Evolutionary conservation across 23 tunicate species (phyloP), one percentile per base, ranked within the genome.

Genomic region (Halocynthia aurantium): DNA sequence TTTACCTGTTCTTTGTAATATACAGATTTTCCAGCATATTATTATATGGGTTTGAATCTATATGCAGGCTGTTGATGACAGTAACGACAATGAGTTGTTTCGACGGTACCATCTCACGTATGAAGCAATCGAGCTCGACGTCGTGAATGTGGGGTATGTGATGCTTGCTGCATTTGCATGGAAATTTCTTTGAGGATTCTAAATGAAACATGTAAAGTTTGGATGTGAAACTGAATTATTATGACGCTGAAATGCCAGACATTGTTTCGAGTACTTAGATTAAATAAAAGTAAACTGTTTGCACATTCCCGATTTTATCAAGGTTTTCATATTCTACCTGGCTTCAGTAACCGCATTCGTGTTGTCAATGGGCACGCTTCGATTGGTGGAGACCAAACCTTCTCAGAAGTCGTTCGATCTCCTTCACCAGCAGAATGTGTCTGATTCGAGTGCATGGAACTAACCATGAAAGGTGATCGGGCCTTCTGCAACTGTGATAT

Each of bases 161-260:
- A 52, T 84, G 88, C 61, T 92, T 92, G 82, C 92, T 86, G 70
- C 98, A 92, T 53, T 86, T 92, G 93, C 98, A 92, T 0, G 85
- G 31, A 53, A 86, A 72, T 6, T 69, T 22, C 51, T 83, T 83
- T 72, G 56, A 61, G 7, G 79, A 67, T 44, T 50, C 73, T 74
- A 17, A n/a, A 50, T 19, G 5, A 68, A 68, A n/a, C n/a, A n/a
- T n/a, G n/a, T n/a, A n/a, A n/a, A n/a, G n/a, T n/a, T n/a, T n/a
- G n/a, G n/a, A n/a, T n/a, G n/a, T n/a, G n/a, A n/a, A n/a, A n/a
- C n/a, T n/a, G n/a, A n/a, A n/a, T n/a, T n/a, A n/a, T n/a, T n/a
- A n/a, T n/a, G n/a, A n/a, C n/a, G n/a, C n/a, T n/a, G n/a, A n/a
- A n/a, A n/a, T n/a, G n/a, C n/a, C n/a, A n/a, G 44, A 31, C 44